Percentiles rank a stretch among this genome's conserved stretches.
These are phyloP conservation scores for Endomychus coccineus DNA, from an alignment of 2,888 invertebrate species.

Conservation along the genomic window DNA sequence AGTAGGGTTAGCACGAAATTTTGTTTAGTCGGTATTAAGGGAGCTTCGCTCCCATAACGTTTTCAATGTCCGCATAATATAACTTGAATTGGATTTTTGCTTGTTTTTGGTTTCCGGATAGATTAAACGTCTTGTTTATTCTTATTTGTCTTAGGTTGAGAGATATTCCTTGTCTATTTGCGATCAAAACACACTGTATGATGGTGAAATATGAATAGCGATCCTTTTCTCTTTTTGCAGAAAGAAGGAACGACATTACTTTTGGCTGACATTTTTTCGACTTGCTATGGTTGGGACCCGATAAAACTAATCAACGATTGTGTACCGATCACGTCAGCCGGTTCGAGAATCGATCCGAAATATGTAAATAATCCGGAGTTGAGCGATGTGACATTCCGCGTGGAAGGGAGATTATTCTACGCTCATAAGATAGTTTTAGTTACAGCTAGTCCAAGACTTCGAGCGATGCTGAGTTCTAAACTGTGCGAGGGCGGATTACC, in stretches of 20 bases:
- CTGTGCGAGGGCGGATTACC: conserved; percentile 68
- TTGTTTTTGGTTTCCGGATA: conserved; percentile 1
- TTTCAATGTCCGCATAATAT: no score
- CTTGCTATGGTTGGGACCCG: conserved; percentile 81
- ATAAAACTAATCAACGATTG: conserved; percentile 70
- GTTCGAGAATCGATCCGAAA: conserved; percentile 81
- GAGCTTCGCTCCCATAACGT: no score
- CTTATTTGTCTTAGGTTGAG: no score
- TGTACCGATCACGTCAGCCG: conserved; percentile 53
- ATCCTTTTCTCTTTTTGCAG: conserved; percentile 48
- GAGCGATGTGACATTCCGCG: conserved; percentile 86
- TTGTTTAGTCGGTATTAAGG: no score
- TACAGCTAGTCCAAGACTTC: conserved; percentile 78
- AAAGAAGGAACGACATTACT: conserved; percentile 83
- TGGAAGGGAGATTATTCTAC: conserved; percentile 84
- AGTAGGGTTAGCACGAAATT: no score
- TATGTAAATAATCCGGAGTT: conserved; percentile 91
- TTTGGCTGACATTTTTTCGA: conserved; percentile 82
- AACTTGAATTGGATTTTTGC: background rate
- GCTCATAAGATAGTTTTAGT: conserved; percentile 91
- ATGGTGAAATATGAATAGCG: no score
- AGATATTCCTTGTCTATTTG: no score
- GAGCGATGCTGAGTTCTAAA: conserved; percentile 76
- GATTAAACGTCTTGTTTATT: no score
- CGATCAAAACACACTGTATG: no score